Base-by-base conservation (phyloP, 2,113 vertebrate species). In the Prochilodus magdalenae region DNA sequence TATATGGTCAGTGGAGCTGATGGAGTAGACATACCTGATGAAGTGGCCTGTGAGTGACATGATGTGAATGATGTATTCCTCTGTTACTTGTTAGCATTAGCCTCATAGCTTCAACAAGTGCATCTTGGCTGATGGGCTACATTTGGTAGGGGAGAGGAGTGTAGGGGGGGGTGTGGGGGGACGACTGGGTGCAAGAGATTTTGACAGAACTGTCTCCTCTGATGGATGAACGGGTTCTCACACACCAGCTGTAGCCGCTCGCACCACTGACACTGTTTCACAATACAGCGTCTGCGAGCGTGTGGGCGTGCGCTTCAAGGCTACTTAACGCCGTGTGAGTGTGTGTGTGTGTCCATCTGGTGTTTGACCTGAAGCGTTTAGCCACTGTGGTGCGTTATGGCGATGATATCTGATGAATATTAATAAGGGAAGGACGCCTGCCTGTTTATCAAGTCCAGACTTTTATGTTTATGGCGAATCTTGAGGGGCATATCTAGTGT, bases 261-360 rank as follows among this genome's bases (percentile, higher is more conserved):
- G 73, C 66, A 27, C 55, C 71, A 55, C 55, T 65, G 29, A 40
- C 24, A 26, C 27, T 16, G 11, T 27, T 15, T 44, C 33, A 44
- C 15, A 22, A 15, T n/a, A n/a, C n/a, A 59, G 36, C 3, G 10
- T 30, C 30, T 75, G 27, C 49, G 12, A n/a, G 24, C 40, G 67
- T 79, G 69, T 73, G 47, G 40, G 76, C 18, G 55, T 40, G 30
- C 1, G 26, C 49, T 75, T 75, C 53, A 3, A 55, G 59, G 73
- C 62, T 62, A 63, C 59, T 55, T 29, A 1, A 26, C 73, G 55
- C 51, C 36, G n/a, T 67, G 49, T 75, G 22, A 33, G n/a, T n/a
- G 18, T 10, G 33, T 87, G 70, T 69, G 53, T 47, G 18, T 70
- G n/a, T 47, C 81, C 85, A 53, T 67, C 83, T 87, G 82, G 66